Evolutionary conservation across 2,888 invertebrate genomes (phyloP), one percentile per base, ranked within the genome.

Genomic region (Rhodophaea formosa): DNA sequence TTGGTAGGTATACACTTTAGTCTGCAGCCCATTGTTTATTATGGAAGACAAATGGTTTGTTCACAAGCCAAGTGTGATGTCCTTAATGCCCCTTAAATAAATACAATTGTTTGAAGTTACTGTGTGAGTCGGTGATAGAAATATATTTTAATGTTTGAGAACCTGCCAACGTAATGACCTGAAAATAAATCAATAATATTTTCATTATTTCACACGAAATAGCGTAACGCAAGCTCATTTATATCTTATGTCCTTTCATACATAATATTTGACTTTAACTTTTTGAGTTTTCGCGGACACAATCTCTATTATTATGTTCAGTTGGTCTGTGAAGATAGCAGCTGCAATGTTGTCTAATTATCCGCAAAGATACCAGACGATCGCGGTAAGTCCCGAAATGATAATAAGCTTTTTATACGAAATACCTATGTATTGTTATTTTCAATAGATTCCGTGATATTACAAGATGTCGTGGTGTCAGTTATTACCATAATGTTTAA

Each of bases 51-150:
- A 51, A 51, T 39, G 32, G 23, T 14, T 51, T 51, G 51, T 51
- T 51, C 51, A 51, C 51, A 51, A 35, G 80, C 77, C 82, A 81
- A 79, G 51, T 51, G 71, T 69, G 68, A 69, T 77, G 80, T 80
- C 82, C 82, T 82, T 83, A 51, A 51, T 51, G 35, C 17, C 35
- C 51, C 51, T 51, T 51, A 39, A 51, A 84, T 82, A 86, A 85
- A 78, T 80, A 77, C 81, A 68, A 82, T 85, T 84, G 84, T 84
- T 70, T 35, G 17, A 35, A 51, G 15, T 51, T 51, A 39, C 16
- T 16, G 35, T 35, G 35, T 17, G 15, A 35, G 16, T 10, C 35
- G 16, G 12, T 3, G 35, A 8, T 32, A 15, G 64, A 65, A 63
- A 61, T 3, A 39, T n/a, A 39, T 39, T 62, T n/a, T 56, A 59